Base-by-base conservation (phyloP, 1,140 invertebrate genomes). In the Archivesica marissinica region DNA sequence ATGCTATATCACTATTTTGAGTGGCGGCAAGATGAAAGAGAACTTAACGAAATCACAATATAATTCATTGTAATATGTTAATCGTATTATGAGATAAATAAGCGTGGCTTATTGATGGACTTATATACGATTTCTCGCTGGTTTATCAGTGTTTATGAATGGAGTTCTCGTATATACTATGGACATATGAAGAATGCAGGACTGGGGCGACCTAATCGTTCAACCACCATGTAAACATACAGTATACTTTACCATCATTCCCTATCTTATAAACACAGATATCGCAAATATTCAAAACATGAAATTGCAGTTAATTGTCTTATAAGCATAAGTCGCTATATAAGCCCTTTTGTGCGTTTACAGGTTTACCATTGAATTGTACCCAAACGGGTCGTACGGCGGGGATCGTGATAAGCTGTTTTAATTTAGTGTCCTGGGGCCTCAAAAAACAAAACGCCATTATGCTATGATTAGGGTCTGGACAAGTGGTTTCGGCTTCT, bases 41-140 rank as follows among this genome's bases (percentile, higher is more conserved):
- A 68, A 66, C 39, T 52, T 35, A 66, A 66, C 38, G 30, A 38
- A 66, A 72, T 72, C 44, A 50, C 30, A 50, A 44, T 50, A 72
- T 25, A 72, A 72, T 72, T 72, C 68, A 72, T 72, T 50, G 68
- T 33, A 47, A 72, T 28, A 72, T 72, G 68, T 72, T 72, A 72
- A 72, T 72, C 68, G 39, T 30, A 72, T 47, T 47, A 72, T 72
- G 68, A 41, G 68, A 72, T 72, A 72, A 72, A 50, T 72, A 20
- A 33, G 28, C n/a, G 39, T 50, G 68, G 68, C 50, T 72, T 72
- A 72, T 44, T 44, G n/a, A 15, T 30, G 50, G 20, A 50, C 20
- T 28, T 47, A 72, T n/a, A 47, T 38, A 20, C 20, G 52, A 2
- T 38, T 72, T 72, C 41, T 28, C 28, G 68, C 13, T 44, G 41